phyloP scores from a whole-genome alignment of 2,888 invertebrate species.

The Steromphala cineraria region DNA sequence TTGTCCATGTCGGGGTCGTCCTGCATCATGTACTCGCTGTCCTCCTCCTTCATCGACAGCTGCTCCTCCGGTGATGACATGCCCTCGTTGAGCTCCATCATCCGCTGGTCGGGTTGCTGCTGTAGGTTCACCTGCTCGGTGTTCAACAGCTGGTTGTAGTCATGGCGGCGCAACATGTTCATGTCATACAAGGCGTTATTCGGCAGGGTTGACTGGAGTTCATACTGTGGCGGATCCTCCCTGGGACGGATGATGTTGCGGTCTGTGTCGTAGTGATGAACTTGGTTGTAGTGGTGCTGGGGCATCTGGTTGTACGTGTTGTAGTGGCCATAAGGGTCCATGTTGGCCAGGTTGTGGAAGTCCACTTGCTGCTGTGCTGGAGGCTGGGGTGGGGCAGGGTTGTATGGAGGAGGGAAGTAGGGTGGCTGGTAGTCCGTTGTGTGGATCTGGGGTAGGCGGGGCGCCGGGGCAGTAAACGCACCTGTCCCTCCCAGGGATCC shows the following conservation, averaged over 20 bases:
- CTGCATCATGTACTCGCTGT: constrained; percentile 27
- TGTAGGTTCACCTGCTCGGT: neutral
- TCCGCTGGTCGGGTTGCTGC: constrained; percentile 18
- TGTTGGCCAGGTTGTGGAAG: constrained; percentile 30
- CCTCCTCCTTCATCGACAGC: constrained; percentile 30
- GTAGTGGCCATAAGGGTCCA: constrained; percentile 28
- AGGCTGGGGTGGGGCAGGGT: constrained; percentile 35
- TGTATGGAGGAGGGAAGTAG: constrained; percentile 50
- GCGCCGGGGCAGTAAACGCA: constrained; percentile 3
- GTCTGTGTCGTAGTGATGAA: constrained; percentile 25
- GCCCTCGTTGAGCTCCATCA: constrained; percentile 26
- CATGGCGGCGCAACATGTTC: neutral
- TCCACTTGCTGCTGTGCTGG: constrained; percentile 38
- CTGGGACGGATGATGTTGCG: constrained; percentile 27
- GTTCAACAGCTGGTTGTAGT: constrained; percentile 12
- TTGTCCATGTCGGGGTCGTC: constrained; percentile 34
- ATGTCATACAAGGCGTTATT: neutral
- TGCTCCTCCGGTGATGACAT: constrained; percentile 32
- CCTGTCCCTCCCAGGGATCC: neutral
- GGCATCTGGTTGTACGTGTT: constrained; percentile 23
- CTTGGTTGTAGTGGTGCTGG: constrained; percentile 31
- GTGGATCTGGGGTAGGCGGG: neutral
- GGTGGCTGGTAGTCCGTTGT: constrained; percentile 45
- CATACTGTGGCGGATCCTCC: constrained; percentile 18
- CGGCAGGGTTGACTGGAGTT: constrained; percentile 10